Percentiles rank a stretch among this genome's conserved stretches.
Evolutionary conservation across 2,113 vertebrate species (phyloP).

Genomic region (Phoenicopterus ruber): DNA sequence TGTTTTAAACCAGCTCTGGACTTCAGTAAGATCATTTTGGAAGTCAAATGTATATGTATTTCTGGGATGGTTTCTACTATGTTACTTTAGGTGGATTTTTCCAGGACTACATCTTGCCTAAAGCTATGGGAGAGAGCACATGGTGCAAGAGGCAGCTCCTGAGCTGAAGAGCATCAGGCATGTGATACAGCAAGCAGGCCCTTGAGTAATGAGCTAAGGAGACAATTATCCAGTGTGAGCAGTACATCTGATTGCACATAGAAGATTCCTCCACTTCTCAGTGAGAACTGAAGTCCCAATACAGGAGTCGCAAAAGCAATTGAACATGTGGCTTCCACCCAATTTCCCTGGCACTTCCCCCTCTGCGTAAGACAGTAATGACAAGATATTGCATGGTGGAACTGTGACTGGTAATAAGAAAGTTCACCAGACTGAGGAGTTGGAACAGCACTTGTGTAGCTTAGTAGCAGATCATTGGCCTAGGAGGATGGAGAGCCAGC

Average conservation of each 20-base stretch:
- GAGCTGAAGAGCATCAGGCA: not conserved
- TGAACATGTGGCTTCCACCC: not conserved
- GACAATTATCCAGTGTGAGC: not conserved
- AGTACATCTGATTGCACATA: not conserved
- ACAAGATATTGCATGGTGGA: not conserved
- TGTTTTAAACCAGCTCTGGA: not conserved
- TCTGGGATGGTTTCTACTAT: not conserved
- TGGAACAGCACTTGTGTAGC: not conserved
- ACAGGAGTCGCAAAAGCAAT: not conserved
- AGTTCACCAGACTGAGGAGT: not conserved
- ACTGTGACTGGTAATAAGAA: not conserved
- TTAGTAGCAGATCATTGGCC: not conserved
- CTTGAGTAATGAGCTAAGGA: not conserved
- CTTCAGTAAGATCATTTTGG: not conserved
- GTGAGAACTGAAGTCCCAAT: not conserved
- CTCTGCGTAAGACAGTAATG: not conserved
- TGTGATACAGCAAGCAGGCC: not conserved
- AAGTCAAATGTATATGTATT: accelerated
- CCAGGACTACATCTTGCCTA: not conserved
- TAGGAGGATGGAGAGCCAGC: not conserved
- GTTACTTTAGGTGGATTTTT: not conserved
- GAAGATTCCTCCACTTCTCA: not conserved
- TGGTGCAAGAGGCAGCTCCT: not conserved
- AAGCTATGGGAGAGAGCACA: not conserved
- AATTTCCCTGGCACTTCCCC: not conserved